Evolutionary conservation across 2,888 invertebrate genomes (phyloP).

Genomic region (Endotricha flammealis): DNA sequence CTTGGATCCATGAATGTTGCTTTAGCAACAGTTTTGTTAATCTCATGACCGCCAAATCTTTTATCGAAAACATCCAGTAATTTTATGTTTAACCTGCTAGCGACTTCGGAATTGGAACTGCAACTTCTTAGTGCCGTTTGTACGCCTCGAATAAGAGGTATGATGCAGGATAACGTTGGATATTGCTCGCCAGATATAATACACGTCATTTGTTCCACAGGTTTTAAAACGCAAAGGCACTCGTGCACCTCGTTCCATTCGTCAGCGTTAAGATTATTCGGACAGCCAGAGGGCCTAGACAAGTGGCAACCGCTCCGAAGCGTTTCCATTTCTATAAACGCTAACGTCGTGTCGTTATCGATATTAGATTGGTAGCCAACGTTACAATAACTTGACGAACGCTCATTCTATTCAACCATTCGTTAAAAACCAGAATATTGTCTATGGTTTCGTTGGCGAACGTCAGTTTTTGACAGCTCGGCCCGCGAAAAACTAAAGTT

Average conservation of each 20-base stretch:
- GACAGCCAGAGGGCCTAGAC: too few species aligned
- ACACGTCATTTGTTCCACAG: conserved; percentile 18
- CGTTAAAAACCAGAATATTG: too few species aligned
- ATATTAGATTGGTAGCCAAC: too few species aligned
- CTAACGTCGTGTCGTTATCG: too few species aligned
- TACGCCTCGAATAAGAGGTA: conserved; percentile 16
- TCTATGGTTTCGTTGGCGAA: too few species aligned
- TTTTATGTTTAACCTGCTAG: conserved; percentile 11
- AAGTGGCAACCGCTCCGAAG: too few species aligned
- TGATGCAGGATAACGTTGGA: conserved; percentile 15
- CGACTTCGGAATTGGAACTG: conserved; percentile 9
- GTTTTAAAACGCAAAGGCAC: conserved; percentile 17
- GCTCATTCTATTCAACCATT: too few species aligned
- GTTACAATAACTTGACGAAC: too few species aligned
- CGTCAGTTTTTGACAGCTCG: too few species aligned
- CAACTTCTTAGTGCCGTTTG: conserved; percentile 11
- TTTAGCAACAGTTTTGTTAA: conserved; percentile 13
- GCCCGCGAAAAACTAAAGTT: too few species aligned
- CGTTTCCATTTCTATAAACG: too few species aligned
- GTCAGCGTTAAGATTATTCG: conserved; percentile 15
- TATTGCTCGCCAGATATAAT: conserved; percentile 18
- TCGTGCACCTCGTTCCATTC: conserved; percentile 18
- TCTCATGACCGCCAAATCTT: conserved; percentile 12
- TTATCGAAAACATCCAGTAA: conserved; percentile 12
- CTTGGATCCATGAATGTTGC: conserved; percentile 19